These are phyloP conservation scores for Drosophila subquinaria DNA, from an alignment of 2,888 invertebrate species.

Conservation along the genomic window DNA sequence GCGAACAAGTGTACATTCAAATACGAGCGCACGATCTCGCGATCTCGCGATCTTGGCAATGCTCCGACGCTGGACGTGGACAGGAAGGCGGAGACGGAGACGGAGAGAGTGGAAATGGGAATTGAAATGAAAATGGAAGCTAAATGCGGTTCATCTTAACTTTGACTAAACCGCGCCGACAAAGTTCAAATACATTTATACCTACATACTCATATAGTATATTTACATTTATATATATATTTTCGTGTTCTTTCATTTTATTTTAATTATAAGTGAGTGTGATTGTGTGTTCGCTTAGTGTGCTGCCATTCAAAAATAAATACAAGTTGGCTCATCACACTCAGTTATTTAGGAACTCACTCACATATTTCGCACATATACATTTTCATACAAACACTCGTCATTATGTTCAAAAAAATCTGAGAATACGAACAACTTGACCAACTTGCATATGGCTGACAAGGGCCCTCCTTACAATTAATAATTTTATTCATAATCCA, in stretches of 20 bases:
- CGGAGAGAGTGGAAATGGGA: constrained; percentile 12
- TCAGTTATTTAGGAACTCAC: constrained; percentile 9
- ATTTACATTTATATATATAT: constrained; percentile 4
- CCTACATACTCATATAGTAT: constrained; percentile 1
- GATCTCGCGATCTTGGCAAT: constrained; percentile 37
- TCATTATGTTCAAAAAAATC: constrained; percentile 13
- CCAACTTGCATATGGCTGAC: constrained; percentile 47
- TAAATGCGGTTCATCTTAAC: constrained; percentile 52
- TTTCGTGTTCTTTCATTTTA: constrained; percentile 56
- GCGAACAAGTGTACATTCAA: constrained; percentile 69
- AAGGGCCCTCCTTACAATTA: constrained; percentile 3
- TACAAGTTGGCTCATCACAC: constrained; percentile 15
- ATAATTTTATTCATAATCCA: too few species aligned
- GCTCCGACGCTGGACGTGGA: constrained; percentile 12
- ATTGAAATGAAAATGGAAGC: constrained; percentile 20
- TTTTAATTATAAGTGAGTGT: constrained; percentile 56
- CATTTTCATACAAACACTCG: constrained; percentile 5
- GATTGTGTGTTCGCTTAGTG: constrained; percentile 12
- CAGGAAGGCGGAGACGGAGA: constrained; percentile 12
- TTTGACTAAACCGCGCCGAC: constrained; percentile 62
- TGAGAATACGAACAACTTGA: constrained; percentile 27
- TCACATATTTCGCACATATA: constrained; percentile 13
- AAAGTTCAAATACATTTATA: constrained; percentile 62
- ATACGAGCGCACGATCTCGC: constrained; percentile 55
- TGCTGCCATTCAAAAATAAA: constrained; percentile 48